Base-by-base conservation (phyloP, 1,140 invertebrate genomes). In the Caenorhabditis elegans region DNA sequence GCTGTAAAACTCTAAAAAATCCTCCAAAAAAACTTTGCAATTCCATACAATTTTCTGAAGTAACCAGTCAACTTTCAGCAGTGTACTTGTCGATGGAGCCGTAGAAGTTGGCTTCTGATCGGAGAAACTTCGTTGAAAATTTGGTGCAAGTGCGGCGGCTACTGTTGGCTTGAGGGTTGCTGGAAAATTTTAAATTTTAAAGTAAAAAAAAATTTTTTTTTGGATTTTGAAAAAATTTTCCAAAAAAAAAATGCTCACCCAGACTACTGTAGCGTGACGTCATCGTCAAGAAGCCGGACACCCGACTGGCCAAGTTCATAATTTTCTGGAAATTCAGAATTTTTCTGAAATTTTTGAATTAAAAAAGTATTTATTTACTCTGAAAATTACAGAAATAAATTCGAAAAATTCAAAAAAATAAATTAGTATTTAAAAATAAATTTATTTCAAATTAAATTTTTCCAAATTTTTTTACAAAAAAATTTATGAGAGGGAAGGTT, bases 11-110 rank as follows among this genome's bases (percentile, higher is more conserved):
- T 43, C 39, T 5, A 8, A 15, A 15, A 43, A 43, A 15, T 15
- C 39, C 15, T 43, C 6, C 5, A 15, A 43, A 43, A 15, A 5
- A 8, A 43, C 15, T 43, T 5, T 8, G 39, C 39, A 8, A 43
- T 43, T 15, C 6, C 34, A 5, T 70, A 70, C 60, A 22, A 70
- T 39, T 70, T 70, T 70, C 34, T 70, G 60, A 36, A 70, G 60
- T 11, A 70, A n/a, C 60, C 60, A 70, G 28, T 70, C 60, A 19
- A 70, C 60, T 70, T 70, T 70, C 34, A 70, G 34, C 6, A 70
- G 60, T 1, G 34, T 70, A 70, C 60, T 70, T n/a, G 60, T 70
- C 2, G 60, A 36, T 19, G 60, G 60, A 19, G 60, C 28, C 6
- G 49, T 2, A 17, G 51, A 26, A 11, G 0, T n/a, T 22, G 34